Conservation (phyloP, 2,113 vertebrate species). For the Chloropsis hardwickii region DNA sequence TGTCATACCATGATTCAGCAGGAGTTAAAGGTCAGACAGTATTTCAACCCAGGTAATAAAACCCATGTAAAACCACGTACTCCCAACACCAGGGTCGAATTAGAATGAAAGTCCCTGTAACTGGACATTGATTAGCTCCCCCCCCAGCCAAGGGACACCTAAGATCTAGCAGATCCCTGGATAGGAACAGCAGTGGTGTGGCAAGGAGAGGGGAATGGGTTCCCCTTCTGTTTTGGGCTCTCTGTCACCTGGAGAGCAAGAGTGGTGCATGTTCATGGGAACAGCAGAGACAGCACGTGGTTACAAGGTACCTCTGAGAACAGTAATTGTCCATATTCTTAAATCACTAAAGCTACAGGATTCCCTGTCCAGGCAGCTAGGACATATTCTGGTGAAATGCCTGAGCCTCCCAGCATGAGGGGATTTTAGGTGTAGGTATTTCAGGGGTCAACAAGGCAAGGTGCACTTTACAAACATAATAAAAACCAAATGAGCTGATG, state of each 20-base stretch:
- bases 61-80: neutral
- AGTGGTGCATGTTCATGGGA: neutral
- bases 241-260: neutral
- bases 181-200: neutral
- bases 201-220: neutral
- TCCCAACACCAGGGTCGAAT: neutral
- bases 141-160: neutral
- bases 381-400: neutral
- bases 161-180: neutral
- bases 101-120: neutral
- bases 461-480: conserved; percentile 36
- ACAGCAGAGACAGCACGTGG: rapidly evolving
- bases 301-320: neutral
- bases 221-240: neutral
- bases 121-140: neutral
- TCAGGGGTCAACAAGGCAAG: conserved; percentile 28
- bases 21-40: neutral
- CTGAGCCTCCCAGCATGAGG: neutral
- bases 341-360: neutral
- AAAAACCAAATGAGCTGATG: conserved; percentile 7
- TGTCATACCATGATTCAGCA: neutral
- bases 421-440: neutral
- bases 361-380: neutral
- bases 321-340: neutral
- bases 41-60: neutral